These are phyloP conservation scores for Acrocephalus scirpaceus DNA, from an alignment of 2,797 vertebrate species.

Conservation along the genomic window DNA sequence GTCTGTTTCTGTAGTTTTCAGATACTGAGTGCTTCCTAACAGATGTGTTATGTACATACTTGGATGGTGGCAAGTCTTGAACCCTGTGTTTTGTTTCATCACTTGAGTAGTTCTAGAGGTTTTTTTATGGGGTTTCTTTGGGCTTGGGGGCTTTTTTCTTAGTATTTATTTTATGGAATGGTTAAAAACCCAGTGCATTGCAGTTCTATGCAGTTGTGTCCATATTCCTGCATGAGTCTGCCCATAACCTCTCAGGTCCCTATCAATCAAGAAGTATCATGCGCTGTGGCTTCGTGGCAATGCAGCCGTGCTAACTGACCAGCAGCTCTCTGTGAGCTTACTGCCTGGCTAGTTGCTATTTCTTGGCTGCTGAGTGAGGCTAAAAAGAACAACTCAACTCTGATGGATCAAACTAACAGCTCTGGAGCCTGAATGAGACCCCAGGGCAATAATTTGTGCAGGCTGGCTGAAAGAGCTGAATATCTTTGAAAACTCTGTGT, in stretches of 20 bases:
- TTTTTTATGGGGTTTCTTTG: neutral
- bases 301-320: rapidly evolving
- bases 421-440: neutral
- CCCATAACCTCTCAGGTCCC: neutral
- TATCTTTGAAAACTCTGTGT: neutral
- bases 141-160: rapidly evolving
- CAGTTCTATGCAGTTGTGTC: neutral
- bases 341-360: neutral
- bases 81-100: neutral
- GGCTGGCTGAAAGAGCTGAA: conserved; percentile 8
- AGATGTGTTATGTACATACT: neutral
- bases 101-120: neutral
- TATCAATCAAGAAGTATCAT: neutral
- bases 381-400: conserved; percentile 18
- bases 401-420: neutral
- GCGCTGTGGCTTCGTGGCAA: neutral
- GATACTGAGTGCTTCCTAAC: neutral
- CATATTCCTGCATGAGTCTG: neutral
- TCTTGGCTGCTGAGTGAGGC: conserved; percentile 4
- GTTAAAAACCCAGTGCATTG: neutral
- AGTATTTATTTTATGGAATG: neutral
- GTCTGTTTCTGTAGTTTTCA: neutral
- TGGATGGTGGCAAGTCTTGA: neutral
- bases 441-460: neutral
- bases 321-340: neutral